Base-by-base conservation (phyloP, 2,797 vertebrate genomes). In the Anas georgica region DNA sequence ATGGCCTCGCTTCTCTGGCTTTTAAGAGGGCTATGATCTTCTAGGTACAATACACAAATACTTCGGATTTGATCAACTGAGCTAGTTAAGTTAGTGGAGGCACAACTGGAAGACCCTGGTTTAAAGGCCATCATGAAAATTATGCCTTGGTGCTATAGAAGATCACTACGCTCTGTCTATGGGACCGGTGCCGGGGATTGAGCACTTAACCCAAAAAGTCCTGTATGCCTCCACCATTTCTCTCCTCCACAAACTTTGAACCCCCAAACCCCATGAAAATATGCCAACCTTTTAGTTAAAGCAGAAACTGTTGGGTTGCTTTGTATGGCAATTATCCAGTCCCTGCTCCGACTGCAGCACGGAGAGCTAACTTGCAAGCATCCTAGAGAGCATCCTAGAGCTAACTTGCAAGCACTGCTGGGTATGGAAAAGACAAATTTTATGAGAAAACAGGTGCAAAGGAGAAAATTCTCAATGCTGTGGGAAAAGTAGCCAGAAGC, bases 121-220 rank as follows among this genome's bases (percentile, higher is more conserved):
- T n/a, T n/a, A 43, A 33, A 70, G 70, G 41, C 54, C 67, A 15
- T 10, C 5, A 5, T 1, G 28, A 45, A 25, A 29, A 37, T 43
- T 41, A 46, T 1, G 1, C 22, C 52, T 33, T 25, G 18, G 46
- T 54, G 29, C 28, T n/a, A 54, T 17, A 3, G 0, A 10, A 10
- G 18, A 29, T 16, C n/a, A 16, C 22, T 58, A 26, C 3, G 23
- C 31, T 54, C 5, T 2, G 25, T 37, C 50, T 55, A 3, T 33
- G 7, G 15, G 50, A 50, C 14, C 12, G 5, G 37, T 3, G 5
- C 23, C 0, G 1, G 31, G 33, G 37, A 55, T 6, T 0, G 17
- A 45, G 52, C 46, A 41, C 4, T 4, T 1, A 17, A 4, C 33
- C 29, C 20, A 46, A 17, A 6, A 76, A 43, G 28, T 31, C 31